These are phyloP conservation scores for Clamator glandarius DNA, from an alignment of 2,797 vertebrate genomes.

Conservation along the genomic window DNA sequence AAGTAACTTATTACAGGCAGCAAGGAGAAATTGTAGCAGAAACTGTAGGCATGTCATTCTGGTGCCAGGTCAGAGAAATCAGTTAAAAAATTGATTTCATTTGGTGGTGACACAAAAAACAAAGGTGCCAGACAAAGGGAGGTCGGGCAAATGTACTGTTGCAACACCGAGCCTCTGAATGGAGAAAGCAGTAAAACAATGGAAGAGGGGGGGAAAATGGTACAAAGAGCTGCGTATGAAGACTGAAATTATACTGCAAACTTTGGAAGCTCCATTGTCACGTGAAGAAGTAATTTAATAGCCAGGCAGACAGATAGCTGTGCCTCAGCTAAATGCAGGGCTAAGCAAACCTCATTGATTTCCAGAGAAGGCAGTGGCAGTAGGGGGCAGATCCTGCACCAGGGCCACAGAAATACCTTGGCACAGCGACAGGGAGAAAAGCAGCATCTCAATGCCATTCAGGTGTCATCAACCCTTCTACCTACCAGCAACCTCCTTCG, in stretches of 20 bases:
- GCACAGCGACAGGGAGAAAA: background rate
- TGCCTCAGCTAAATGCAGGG: background rate
- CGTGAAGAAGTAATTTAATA: conserved; percentile 21
- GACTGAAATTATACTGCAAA: conserved; percentile 6
- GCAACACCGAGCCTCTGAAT: background rate
- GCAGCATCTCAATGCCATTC: accelerated
- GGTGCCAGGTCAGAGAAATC: conserved; percentile 43
- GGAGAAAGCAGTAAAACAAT: background rate
- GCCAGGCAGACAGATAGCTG: background rate
- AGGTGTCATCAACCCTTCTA: background rate
- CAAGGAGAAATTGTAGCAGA: conserved; percentile 45
- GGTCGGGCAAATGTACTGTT: background rate
- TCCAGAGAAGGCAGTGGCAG: background rate
- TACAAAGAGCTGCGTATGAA: background rate
- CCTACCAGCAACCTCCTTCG: accelerated
- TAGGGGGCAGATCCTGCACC: background rate
- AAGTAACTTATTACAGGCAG: conserved; percentile 63
- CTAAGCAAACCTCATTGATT: conserved; percentile 7
- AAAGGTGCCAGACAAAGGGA: conserved; percentile 15
- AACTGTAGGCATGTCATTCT: conserved; percentile 38
- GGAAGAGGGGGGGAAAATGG: background rate
- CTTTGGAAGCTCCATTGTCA: background rate
- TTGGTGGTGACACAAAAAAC: background rate
- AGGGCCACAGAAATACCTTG: background rate
- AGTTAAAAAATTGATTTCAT: background rate